Base-by-base conservation (phyloP, 2,797 vertebrate genomes). In the Iguana delicatissima region DNA sequence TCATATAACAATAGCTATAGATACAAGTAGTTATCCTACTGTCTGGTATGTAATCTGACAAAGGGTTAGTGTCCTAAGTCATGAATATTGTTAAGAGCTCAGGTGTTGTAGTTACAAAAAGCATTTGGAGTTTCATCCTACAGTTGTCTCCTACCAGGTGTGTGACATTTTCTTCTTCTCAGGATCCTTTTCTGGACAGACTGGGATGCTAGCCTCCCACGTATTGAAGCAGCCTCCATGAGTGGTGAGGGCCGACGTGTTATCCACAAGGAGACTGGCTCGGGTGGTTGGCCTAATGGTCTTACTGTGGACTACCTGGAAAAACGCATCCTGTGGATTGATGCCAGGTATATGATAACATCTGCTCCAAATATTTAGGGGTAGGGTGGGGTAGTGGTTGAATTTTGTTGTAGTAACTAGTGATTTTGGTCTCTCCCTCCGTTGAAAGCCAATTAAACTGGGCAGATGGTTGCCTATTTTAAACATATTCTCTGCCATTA, bases 171-270 rank as follows among this genome's bases (percentile, higher is more conserved):
- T 82, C 67, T 1, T 0, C 73, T 79, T 80, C 87, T 59, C 90
- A 99, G 99, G 86, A 99, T 99, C 95, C 97, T 99, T 2, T 99
- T 99, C 96, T 99, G 99, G 99, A 99, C 99, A 0, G 99, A 99
- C 96, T 99, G 99, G 99, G 99, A 99, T 0, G 99, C 99, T 88
- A 99, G 98, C 94, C 95, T 98, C 91, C 99, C 99, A 84, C 98
- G 99, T 91, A 99, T 99, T 0, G 99, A 99, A 96, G 99, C 99
- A 0, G 98, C 99, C 1, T 99, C 99, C 87, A 99, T 99, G 99
- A 99, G 99, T 0, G 99, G 99, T 0, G 98, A 96, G 0, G 99
- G 98, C 16, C 98, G 99, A 38, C 98, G 98, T 18, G 99, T 98
- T 87, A 99, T 99, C 95, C 99, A 99, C 95, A 98, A 97, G 93